These are phyloP conservation scores for Silurus asotus DNA, from an alignment of 2,113 vertebrate genomes.

Conservation along the genomic window DNA sequence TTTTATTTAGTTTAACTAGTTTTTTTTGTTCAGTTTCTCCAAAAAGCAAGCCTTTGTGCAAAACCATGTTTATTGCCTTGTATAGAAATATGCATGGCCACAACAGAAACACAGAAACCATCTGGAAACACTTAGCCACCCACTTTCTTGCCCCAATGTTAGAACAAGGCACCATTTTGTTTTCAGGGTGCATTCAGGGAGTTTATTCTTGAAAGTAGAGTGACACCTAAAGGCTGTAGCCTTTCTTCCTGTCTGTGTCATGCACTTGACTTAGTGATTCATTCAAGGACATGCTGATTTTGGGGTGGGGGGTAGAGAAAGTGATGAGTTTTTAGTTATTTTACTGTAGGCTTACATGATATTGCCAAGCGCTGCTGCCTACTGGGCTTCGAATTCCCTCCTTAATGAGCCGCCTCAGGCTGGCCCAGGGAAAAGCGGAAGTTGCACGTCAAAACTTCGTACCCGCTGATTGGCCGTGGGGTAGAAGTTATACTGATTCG, in stretches of 20 bases:
- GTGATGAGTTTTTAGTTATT: slow-evolving; percentile 80
- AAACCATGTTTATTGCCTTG: slow-evolving; percentile 72
- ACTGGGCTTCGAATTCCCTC: slow-evolving; percentile 90
- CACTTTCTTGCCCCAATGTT: slow-evolving; percentile 66
- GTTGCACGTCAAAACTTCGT: slow-evolving; percentile 88
- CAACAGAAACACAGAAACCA: slow-evolving; percentile 71
- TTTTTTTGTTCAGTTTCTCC: slow-evolving; percentile 57
- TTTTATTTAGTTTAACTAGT: slow-evolving; percentile 58
- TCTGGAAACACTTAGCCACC: slow-evolving; percentile 75
- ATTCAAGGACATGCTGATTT: slow-evolving; percentile 88
- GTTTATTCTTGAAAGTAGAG: slow-evolving; percentile 92
- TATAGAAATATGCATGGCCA: slow-evolving; percentile 72
- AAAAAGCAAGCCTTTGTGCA: slow-evolving; percentile 69
- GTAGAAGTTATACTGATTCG: slow-evolving; percentile 43
- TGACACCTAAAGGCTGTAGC: slow-evolving; percentile 97
- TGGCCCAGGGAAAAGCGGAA: slow-evolving; percentile 91
- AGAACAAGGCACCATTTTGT: slow-evolving; percentile 73
- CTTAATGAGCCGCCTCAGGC: slow-evolving; percentile 95
- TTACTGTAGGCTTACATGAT: slow-evolving; percentile 75
- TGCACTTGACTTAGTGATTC: slow-evolving; percentile 66
- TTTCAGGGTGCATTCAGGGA: slow-evolving; percentile 53
- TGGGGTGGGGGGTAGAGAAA: slow-evolving; percentile 61
- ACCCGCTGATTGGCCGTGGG: slow-evolving; percentile 68
- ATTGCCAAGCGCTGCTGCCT: slow-evolving; percentile 88
- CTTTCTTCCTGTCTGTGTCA: slow-evolving; percentile 50